A percentile compares a stretch with the other conserved stretches of the same genome.
phyloP scores from a whole-genome alignment of 2,113 vertebrate genomes.

The Sclerurus mexicanus region DNA sequence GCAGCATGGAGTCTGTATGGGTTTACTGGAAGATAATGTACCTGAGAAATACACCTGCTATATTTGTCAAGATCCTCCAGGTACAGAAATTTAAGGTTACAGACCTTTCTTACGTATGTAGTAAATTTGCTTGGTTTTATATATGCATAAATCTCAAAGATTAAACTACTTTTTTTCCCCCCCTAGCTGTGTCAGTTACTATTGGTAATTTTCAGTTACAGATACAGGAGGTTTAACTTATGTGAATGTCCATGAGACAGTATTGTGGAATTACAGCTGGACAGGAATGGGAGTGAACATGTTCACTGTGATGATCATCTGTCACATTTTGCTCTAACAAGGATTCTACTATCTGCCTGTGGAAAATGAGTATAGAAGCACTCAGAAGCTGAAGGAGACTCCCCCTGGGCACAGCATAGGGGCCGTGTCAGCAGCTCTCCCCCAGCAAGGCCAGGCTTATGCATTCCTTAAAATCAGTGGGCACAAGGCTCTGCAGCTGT shows the following conservation, averaged over 20 bases:
- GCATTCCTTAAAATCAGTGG: background rate
- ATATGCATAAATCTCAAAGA: background rate
- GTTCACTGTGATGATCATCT: background rate
- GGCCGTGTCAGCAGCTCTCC: background rate
- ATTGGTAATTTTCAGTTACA: background rate
- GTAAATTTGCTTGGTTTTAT: background rate
- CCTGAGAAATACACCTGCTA: slow-evolving; percentile 95
- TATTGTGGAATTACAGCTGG: background rate
- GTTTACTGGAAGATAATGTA: slow-evolving; percentile 92
- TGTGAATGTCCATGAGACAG: background rate
- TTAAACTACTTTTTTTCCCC: background rate
- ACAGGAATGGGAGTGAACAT: background rate
- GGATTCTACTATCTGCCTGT: background rate
- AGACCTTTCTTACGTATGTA: background rate
- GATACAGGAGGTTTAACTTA: background rate
- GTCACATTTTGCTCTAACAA: background rate
- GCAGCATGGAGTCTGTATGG: slow-evolving; percentile 98
- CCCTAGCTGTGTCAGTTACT: background rate
- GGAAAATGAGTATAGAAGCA: background rate
- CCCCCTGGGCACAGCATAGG: fast-evolving
- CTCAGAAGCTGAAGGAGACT: background rate
- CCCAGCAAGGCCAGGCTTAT: fast-evolving
- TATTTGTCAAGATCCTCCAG: slow-evolving; percentile 92
- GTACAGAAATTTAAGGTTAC: slow-evolving; percentile 72
- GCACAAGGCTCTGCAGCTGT: background rate